Percentiles rank a stretch among this genome's conserved stretches.
These are phyloP conservation scores for Lagenorhynchus albirostris DNA, from an alignment of 2,113 vertebrate species.

Conservation along the genomic window DNA sequence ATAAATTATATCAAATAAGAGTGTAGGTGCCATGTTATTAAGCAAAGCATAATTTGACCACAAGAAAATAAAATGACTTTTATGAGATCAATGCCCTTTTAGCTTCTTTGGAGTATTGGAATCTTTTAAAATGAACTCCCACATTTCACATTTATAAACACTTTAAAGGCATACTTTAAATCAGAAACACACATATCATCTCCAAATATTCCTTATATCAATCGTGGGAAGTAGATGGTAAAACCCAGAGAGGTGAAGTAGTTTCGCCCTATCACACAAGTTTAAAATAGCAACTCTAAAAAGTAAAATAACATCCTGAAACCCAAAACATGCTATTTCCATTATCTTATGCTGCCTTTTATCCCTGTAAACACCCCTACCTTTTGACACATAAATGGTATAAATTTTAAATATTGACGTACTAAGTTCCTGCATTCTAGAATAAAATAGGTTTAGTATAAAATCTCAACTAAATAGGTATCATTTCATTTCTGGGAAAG, in stretches of 20 bases:
- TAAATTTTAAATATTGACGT: neutral
- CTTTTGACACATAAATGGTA: neutral
- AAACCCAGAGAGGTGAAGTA: neutral
- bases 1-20: neutral
- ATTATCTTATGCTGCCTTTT: neutral
- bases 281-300: conserved; percentile 2
- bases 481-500: neutral
- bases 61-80: neutral
- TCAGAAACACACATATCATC: neutral
- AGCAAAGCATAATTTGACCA: neutral
- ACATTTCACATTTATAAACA: neutral
- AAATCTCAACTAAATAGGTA: neutral
- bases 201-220: neutral
- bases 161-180: neutral
- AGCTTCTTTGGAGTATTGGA: neutral
- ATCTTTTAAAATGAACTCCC: neutral
- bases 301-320: neutral
- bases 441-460: neutral
- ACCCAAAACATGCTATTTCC: neutral
- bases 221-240: neutral
- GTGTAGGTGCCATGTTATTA: neutral
- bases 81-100: neutral
- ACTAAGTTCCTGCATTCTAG: neutral
- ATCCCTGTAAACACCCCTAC: neutral
- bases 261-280: neutral